Conservation (phyloP, 2,113 vertebrate genomes). For the Phalacrocorax aristotelis region DNA sequence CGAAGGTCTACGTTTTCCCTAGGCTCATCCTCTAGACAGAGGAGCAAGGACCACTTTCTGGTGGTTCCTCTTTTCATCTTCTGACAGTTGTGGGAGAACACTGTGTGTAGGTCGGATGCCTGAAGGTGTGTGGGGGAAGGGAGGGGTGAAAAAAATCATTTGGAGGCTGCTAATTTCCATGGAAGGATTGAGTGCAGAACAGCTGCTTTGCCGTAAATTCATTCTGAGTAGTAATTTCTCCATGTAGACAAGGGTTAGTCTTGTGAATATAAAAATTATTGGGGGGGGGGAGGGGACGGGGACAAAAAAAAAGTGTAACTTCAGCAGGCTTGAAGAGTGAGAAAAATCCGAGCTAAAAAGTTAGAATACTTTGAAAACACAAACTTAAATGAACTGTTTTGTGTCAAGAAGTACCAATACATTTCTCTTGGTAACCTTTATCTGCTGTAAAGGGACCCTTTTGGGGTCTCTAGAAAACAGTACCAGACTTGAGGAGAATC, state of each 20-base stretch:
- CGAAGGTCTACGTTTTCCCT: rapidly evolving
- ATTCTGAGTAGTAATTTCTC: background rate
- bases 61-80: background rate
- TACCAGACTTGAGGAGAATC: too few species aligned
- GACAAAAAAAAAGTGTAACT: too few species aligned
- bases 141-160: background rate
- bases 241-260: background rate
- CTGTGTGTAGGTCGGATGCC: background rate
- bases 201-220: background rate
- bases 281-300: too few species aligned
- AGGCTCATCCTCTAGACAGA: rapidly evolving
- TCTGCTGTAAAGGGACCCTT: too few species aligned
- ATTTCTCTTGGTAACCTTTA: background rate
- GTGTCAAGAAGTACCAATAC: rapidly evolving
- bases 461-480: background rate
- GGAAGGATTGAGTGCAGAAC: background rate
- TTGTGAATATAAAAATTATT: background rate
- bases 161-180: background rate
- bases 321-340: background rate
- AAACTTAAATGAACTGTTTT: background rate
- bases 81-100: background rate
- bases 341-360: background rate
- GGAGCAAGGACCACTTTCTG: background rate
- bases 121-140: background rate
- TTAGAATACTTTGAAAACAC: background rate